These are phyloP conservation scores for Callorhinus ursinus DNA, from an alignment of 2,113 vertebrate genomes.

Conservation along the genomic window DNA sequence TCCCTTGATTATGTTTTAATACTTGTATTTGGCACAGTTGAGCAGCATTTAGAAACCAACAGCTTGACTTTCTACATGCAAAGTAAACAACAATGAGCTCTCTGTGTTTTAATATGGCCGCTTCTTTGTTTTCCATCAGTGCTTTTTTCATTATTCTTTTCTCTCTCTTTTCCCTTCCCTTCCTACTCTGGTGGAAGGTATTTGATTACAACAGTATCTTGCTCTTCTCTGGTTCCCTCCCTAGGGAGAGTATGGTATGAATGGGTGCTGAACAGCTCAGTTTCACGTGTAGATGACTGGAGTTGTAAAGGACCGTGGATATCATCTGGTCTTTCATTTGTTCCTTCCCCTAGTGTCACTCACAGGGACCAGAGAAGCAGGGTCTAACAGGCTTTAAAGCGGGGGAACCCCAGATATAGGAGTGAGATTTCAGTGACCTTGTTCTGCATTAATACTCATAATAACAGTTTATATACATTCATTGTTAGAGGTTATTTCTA, in stretches of 20 bases:
- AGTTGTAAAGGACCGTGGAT: background rate
- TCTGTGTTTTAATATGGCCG: conserved; percentile 10
- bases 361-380: background rate
- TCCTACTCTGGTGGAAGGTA: background rate
- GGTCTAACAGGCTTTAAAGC: background rate
- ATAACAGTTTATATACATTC: background rate
- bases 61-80: conserved; percentile 19
- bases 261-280: background rate
- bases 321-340: background rate
- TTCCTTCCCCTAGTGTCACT: background rate
- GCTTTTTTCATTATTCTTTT: background rate
- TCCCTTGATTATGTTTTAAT: background rate
- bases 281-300: background rate
- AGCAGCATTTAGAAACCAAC: background rate
- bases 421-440: conserved; percentile 5
- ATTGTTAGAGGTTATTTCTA: conserved; percentile 40
- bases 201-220: background rate
- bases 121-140: background rate
- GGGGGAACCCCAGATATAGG: background rate
- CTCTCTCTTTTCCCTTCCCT: background rate
- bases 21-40: background rate
- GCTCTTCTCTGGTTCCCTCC: background rate
- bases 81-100: conserved; percentile 10
- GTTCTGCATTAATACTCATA: background rate
- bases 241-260: background rate